phyloP scores from a whole-genome alignment of 2,888 invertebrate genomes.

The Pocota personata region DNA sequence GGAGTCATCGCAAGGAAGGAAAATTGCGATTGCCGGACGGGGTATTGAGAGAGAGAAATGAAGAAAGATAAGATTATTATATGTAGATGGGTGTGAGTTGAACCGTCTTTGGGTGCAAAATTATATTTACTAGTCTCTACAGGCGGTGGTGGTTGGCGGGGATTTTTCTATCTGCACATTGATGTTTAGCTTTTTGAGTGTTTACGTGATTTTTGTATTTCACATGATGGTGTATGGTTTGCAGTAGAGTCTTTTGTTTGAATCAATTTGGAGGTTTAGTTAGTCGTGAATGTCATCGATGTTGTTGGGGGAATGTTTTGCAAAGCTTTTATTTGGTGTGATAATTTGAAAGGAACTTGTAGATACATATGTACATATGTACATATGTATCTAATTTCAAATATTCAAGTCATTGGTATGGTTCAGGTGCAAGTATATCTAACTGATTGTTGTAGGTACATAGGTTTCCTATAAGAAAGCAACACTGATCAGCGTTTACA shows the following conservation, averaged over 20 bases:
- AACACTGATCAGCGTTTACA: too few relatives aligned
- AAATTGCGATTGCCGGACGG: neutral
- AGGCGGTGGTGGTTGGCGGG: neutral
- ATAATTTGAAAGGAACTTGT: too few relatives aligned
- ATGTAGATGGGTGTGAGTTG: neutral
- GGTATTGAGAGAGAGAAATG: neutral
- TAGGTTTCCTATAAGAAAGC: too few relatives aligned
- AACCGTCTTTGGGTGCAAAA: neutral
- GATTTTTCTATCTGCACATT: neutral
- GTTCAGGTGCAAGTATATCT: too few relatives aligned
- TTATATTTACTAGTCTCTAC: neutral
- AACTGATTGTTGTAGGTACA: too few relatives aligned
- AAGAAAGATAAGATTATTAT: slow-evolving; percentile 9
- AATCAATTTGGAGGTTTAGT: neutral
- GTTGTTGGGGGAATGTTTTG: neutral
- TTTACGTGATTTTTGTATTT: neutral
- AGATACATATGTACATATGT: too few relatives aligned
- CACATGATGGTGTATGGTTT: neutral
- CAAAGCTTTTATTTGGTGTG: too few relatives aligned
- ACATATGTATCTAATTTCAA: too few relatives aligned
- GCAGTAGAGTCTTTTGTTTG: neutral
- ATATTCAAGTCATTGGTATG: too few relatives aligned
- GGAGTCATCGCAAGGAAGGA: neutral
- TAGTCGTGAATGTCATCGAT: neutral
- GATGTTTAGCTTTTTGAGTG: neutral